These are phyloP conservation scores for Darevskia nairensis DNA, from an alignment of 2,797 vertebrate genomes.

Conservation along the genomic window DNA sequence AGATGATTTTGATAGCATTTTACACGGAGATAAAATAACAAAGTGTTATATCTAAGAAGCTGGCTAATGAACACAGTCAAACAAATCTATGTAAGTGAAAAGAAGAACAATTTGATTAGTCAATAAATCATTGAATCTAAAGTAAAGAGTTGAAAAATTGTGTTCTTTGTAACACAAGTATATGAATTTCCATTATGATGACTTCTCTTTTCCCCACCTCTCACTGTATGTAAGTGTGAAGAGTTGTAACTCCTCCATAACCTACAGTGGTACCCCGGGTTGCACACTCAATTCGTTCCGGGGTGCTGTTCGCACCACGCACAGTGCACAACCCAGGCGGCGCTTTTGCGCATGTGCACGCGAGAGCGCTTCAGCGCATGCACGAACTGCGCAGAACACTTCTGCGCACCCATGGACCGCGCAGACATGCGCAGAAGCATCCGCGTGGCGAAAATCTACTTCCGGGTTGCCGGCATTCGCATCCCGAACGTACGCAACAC, in stretches of 20 bases:
- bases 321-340: no score
- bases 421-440: no score
- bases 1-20: conserved; percentile 2
- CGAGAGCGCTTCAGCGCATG: no score
- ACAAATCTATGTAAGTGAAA: not conserved
- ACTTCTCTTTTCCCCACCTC: not conserved
- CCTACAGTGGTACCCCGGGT: no score
- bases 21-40: not conserved
- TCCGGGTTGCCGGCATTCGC: no score
- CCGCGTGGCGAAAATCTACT: no score
- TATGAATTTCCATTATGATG: not conserved
- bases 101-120: not conserved
- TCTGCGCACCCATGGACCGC: no score
- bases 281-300: no score
- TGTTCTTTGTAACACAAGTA: not conserved
- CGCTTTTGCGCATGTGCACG: no score
- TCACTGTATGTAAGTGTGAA: not conserved
- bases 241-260: not conserved
- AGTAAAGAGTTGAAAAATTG: not conserved
- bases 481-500: no score
- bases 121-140: not conserved
- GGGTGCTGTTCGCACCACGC: no score
- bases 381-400: no score
- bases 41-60: not conserved
- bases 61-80: not conserved